These are phyloP conservation scores for Dipodomys stephensi DNA, from an alignment of 2,113 vertebrate species.

Conservation along the genomic window DNA sequence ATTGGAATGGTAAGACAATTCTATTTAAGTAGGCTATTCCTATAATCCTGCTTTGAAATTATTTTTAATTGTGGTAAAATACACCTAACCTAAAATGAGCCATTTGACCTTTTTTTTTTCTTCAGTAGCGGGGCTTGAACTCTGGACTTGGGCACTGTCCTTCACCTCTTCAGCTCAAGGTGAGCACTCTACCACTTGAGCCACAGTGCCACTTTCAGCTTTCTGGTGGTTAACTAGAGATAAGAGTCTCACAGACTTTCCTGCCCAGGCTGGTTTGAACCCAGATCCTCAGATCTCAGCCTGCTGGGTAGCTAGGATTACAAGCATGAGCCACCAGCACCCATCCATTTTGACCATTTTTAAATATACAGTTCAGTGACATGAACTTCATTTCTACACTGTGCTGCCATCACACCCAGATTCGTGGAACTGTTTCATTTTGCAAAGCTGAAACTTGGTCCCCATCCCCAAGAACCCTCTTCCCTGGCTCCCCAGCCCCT, in stretches of 20 bases:
- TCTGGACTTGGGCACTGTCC: no score
- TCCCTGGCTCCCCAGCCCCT: neutral
- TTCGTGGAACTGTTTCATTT: neutral
- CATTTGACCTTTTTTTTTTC: no score
- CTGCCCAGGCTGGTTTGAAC: no score
- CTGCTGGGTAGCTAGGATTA: no score
- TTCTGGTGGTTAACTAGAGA: no score
- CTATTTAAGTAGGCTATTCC: neutral
- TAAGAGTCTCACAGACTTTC: no score
- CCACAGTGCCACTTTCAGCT: no score
- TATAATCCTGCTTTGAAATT: neutral
- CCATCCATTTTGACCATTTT: neutral
- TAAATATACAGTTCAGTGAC: neutral
- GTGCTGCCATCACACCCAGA: neutral
- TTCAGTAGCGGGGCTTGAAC: no score
- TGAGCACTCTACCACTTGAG: no score
- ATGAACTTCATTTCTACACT: neutral
- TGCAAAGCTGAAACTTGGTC: neutral
- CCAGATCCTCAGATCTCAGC: no score
- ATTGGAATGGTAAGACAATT: slow-evolving; percentile 25
- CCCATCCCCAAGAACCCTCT: neutral
- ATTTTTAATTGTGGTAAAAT: slow-evolving; percentile 22
- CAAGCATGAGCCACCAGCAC: no score
- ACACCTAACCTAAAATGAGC: neutral
- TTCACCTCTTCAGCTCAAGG: no score